phyloP scores from a whole-genome alignment of 2,888 invertebrate species.

The Lithodes maja region DNA sequence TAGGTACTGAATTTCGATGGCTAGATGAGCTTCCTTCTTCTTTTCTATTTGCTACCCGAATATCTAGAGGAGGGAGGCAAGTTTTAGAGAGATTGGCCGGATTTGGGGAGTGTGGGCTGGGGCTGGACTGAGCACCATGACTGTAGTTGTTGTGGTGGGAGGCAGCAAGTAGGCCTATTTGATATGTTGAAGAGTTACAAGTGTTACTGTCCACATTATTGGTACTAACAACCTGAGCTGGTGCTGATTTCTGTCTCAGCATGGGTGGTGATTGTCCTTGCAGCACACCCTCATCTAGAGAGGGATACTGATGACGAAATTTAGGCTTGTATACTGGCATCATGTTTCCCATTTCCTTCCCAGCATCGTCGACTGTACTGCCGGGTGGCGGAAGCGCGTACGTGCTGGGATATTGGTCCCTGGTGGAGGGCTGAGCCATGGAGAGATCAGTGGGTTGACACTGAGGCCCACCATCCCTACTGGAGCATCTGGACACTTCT shows the following conservation, averaged over 20 bases:
- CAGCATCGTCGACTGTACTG: conserved; percentile 29
- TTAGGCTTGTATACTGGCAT: conserved; percentile 65
- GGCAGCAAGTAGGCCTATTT: conserved; percentile 22
- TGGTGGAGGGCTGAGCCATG: conserved; percentile 18
- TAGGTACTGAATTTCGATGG: conserved; percentile 32
- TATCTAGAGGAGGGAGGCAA: conserved; percentile 50
- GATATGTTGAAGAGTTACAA: conserved; percentile 58
- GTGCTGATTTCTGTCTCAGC: conserved; percentile 42
- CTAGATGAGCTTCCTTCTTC: conserved; percentile 44
- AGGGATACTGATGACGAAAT: conserved; percentile 61
- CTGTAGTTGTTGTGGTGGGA: conserved; percentile 10
- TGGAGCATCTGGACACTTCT: conserved; percentile 30
- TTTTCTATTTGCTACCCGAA: conserved; percentile 43
- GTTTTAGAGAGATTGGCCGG: conserved; percentile 38
- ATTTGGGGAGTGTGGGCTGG: conserved; percentile 32
- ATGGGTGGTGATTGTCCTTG: conserved; percentile 36
- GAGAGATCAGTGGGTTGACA: conserved; percentile 51
- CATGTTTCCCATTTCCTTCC: conserved; percentile 34
- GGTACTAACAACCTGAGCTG: conserved; percentile 37
- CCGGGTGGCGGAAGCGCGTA: background rate
- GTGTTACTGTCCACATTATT: conserved; percentile 15
- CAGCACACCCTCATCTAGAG: conserved; percentile 37
- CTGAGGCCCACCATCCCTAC: conserved; percentile 26
- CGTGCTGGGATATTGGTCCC: conserved; percentile 4
- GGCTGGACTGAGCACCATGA: conserved; percentile 42